These are phyloP conservation scores for Acanthopleura granulata DNA, from an alignment of 2,888 invertebrate species.

Conservation along the genomic window DNA sequence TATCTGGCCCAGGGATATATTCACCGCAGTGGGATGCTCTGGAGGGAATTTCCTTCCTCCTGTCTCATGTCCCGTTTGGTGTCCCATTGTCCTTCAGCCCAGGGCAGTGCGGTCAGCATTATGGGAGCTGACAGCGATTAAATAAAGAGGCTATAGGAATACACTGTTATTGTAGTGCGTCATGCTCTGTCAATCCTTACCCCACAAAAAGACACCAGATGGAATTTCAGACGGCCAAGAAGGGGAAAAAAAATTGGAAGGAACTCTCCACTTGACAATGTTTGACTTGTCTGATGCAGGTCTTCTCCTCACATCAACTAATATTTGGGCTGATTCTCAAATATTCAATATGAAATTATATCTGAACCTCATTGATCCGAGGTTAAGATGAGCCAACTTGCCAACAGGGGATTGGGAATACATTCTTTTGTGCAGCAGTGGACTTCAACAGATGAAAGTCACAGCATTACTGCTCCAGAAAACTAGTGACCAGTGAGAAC, in stretches of 20 bases:
- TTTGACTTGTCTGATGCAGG: background rate
- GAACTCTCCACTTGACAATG: background rate
- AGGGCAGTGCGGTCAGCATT: background rate
- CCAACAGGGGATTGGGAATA: no score
- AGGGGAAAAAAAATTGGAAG: background rate
- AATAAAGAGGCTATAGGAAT: background rate
- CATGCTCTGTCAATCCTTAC: background rate
- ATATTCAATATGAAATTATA: conserved; percentile 4
- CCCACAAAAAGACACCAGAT: background rate
- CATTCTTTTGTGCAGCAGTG: no score
- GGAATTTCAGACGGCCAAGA: background rate
- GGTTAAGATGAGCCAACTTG: background rate
- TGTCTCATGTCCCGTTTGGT: no score
- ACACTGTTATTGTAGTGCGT: conserved; percentile 7
- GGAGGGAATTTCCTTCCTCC: no score
- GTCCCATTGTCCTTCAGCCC: background rate
- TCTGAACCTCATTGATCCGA: background rate
- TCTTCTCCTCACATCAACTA: background rate
- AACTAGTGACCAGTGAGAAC: no score
- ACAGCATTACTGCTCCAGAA: no score
- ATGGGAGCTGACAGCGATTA: background rate
- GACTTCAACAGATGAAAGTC: no score
- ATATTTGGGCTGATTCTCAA: background rate
- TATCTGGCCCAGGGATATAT: no score
- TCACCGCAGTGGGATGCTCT: no score